phyloP scores from a whole-genome alignment of 2,113 vertebrate genomes.

The Gymnorhina tibicen region DNA sequence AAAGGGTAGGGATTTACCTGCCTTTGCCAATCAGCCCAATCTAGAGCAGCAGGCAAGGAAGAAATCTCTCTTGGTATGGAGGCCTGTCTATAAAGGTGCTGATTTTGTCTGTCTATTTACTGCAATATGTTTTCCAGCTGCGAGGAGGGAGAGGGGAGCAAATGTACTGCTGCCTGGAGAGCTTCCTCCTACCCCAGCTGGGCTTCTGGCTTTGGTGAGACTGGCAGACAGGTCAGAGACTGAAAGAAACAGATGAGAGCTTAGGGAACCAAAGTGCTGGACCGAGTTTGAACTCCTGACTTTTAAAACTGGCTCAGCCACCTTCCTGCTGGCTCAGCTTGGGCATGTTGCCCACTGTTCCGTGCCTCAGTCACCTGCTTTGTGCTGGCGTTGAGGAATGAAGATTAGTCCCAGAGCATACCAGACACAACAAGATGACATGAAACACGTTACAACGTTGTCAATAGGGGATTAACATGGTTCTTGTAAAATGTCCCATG shows the following conservation, averaged over 20 bases:
- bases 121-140: neutral
- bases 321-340: neutral
- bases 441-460: neutral
- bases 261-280: fast-evolving
- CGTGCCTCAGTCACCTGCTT: neutral
- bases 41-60: neutral
- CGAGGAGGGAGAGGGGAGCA: neutral
- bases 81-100: neutral
- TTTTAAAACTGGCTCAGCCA: neutral
- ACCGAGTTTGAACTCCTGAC: neutral
- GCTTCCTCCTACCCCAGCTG: neutral
- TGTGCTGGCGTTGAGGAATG: neutral
- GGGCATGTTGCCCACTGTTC: neutral
- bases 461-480: neutral
- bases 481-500: neutral
- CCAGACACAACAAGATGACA: neutral
- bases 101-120: neutral
- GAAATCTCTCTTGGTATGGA: neutral
- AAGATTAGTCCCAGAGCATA: neutral
- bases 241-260: neutral
- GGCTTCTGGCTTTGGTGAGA: neutral
- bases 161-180: neutral
- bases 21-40: neutral
- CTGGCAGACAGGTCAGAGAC: neutral
- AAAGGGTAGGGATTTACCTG: neutral